These are phyloP conservation scores for Lophura swinhoii DNA, from an alignment of 2,797 vertebrate species.

Conservation along the genomic window DNA sequence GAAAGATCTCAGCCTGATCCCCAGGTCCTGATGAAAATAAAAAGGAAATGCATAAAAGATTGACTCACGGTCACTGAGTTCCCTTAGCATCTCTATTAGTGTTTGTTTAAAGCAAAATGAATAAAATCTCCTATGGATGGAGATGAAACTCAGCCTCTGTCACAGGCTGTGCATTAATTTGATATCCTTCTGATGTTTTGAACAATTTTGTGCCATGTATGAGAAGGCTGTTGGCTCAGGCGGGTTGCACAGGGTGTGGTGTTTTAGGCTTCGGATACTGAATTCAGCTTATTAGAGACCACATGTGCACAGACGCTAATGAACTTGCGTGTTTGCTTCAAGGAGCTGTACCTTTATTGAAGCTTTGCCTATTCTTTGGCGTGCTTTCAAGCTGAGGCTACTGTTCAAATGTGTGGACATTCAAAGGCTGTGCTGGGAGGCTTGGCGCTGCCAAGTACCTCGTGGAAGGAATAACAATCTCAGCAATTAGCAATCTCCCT, in stretches of 20 bases:
- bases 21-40: constrained; percentile 17
- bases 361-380: constrained; percentile 47
- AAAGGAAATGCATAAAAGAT: neutral
- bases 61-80: constrained; percentile 5
- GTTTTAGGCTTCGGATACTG: constrained; percentile 29
- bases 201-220: neutral
- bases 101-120: constrained; percentile 5
- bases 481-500: constrained; percentile 41
- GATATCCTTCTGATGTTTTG: neutral
- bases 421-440: constrained; percentile 59
- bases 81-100: constrained; percentile 32
- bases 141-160: neutral
- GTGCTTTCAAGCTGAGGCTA: constrained; percentile 48
- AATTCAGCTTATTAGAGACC: neutral
- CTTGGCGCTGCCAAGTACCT: constrained; percentile 36
- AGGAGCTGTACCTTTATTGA: neutral
- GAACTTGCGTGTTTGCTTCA: constrained; percentile 37
- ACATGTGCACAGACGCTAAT: constrained; percentile 37
- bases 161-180: neutral
- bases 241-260: neutral
- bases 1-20: constrained; percentile 34
- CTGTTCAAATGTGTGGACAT: constrained; percentile 60
- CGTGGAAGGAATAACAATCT: constrained; percentile 72
- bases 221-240: constrained; percentile 26
- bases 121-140: constrained; percentile 7